Evolutionary conservation across 2,888 invertebrate species (phyloP), one percentile per base, ranked within the genome.

Genomic region (Strigamia transsilvanica): DNA sequence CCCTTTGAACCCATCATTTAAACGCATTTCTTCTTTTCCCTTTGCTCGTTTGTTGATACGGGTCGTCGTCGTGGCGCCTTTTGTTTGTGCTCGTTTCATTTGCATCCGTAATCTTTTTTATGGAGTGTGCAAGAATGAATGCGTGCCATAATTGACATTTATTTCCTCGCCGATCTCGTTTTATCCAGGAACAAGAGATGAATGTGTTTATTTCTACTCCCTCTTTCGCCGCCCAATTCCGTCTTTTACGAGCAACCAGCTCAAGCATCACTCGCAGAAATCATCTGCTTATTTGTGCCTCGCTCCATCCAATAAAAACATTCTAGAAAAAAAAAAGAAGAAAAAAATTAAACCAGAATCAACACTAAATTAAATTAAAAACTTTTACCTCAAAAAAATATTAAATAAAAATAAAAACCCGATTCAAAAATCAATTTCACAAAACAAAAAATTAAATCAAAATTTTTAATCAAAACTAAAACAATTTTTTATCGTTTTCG

Each of bases 401-500:
- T 27, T 3, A 27, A 27, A 27, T 27, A 27, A 2, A n/a, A 27
- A 27, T 3, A 27, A 27, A 27, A 2, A 2, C 27, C 27, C 1
- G 3, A 27, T 27, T 3, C 27, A 27, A 27, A 27, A n/a, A n/a
- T n/a, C 27, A 27, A 27, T 27, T 27, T 27, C 61, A 61, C n/a
- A 15, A 66, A 66, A 66, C 9, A 66, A 21, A 66, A 66, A 1
- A 27, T 27, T 27, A 27, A 27, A 27, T 27, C 27, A 27, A 27
- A 27, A 15, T n/a, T 56, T n/a, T n/a, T 56, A 46, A 46, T n/a
- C 46, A 46, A 46, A 51, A 38, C 9, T n/a, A n/a, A 18, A 83
- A 18, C 10, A 81, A 61, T 18, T 13, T 46, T 13, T 91, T 89
- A 95, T 88, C 92, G 92, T 87, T 95, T 95, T 85, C 96, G 91